Base-by-base conservation (phyloP, 2,888 invertebrate genomes). In the Aromia moschata region DNA sequence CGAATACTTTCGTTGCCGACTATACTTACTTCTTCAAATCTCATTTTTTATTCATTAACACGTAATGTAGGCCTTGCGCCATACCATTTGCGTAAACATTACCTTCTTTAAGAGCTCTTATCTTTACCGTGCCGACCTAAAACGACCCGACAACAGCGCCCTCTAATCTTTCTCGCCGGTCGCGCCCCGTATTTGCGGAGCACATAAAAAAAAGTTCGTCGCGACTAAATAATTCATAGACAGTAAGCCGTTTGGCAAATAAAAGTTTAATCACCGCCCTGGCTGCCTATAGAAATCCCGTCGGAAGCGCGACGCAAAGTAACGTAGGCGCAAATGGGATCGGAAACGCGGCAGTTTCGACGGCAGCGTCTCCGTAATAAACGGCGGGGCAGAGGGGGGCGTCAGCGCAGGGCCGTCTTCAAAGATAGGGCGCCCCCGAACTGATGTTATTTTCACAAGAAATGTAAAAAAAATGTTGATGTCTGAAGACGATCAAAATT, bases 281-380 rank as follows among this genome's bases (percentile, higher is more conserved):
- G n/a, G 33, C 38, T 52, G 52, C 56, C 56, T 51, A 40, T 56
- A 17, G 49, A 11, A 36, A 43, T 31, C 15, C 33, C 17, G 41
- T 15, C 15, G 36, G 17, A 49, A 37, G 40, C 47, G 53, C 43
- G 30, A 56, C 47, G 59, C 56, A 61, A 69, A 70, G 66, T 65
- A 62, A 63, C 57, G 49, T 56, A 53, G 56, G 60, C 57, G 62
- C 57, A 66, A 66, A 66, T 66, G 46, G 60, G 47, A 63, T 62
- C 62, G 64, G 64, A 67, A 67, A 67, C 64, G 62, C 62, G 61
- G 66, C 62, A 64, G 64, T 66, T 66, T 66, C 62, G 58, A 55
- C 60, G 60, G 53, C 49, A 46, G 54, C 45, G 37, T 63, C 63
- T 59, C n/a, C 47, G 52, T 47, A 60, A 58, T 56, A 60, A 62